Evolutionary conservation across 2,113 vertebrate species (phyloP).

Genomic region (Mystacornis crossleyi): DNA sequence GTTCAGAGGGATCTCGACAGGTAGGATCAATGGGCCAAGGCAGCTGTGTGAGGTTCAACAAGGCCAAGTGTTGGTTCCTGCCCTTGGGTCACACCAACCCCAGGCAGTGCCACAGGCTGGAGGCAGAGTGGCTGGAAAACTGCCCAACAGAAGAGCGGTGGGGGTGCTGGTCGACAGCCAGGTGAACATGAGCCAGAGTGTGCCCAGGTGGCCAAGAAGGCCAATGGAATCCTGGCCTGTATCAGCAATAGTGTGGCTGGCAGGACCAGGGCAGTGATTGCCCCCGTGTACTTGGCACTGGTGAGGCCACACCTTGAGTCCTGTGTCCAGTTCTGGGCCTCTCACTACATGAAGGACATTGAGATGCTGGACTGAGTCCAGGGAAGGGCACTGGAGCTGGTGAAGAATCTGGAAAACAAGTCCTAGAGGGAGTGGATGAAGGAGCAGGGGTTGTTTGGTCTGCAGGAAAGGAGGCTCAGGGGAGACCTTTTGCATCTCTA

Average conservation of each 20-base stretch:
- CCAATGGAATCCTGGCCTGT: neutral
- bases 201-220: neutral
- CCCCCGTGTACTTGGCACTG: fast-evolving
- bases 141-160: neutral
- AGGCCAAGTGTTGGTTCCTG: neutral
- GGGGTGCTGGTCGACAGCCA: fast-evolving
- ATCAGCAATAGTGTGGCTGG: neutral
- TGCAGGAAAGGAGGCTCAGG: neutral
- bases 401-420: neutral
- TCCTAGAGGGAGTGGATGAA: neutral
- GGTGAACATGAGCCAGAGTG: neutral
- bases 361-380: neutral
- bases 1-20: neutral
- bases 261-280: neutral
- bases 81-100: neutral
- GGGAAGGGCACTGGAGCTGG: neutral
- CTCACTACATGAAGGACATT: neutral
- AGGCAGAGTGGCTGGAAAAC: neutral
- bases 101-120: neutral
- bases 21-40: neutral
- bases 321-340: neutral
- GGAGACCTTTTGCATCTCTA: neutral
- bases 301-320: fast-evolving
- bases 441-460: neutral
- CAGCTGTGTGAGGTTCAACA: too few species aligned